Percentiles rank a stretch among this genome's conserved stretches.
These are phyloP conservation scores for Babylonia areolata DNA, from an alignment of 1,140 invertebrate genomes.

Conservation along the genomic window DNA sequence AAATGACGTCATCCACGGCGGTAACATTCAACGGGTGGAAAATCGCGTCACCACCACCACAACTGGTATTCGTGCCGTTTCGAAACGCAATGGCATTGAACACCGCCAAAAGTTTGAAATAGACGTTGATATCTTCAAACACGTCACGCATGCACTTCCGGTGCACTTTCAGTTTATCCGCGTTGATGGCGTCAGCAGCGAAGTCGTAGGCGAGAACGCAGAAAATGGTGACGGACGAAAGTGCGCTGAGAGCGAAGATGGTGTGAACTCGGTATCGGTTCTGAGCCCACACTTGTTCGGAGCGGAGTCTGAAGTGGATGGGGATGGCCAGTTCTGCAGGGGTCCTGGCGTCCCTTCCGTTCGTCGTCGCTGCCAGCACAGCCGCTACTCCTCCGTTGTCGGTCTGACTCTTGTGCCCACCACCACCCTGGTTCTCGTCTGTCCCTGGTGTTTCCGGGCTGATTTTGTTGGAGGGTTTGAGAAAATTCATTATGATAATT, in stretches of 20 bases:
- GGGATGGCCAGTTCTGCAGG: not conserved
- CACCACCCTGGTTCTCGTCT: not conserved
- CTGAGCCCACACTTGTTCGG: not conserved
- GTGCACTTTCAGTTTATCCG: not conserved
- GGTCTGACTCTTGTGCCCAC: not conserved
- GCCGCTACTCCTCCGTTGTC: not conserved
- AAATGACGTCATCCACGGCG: not conserved
- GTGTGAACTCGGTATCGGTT: not conserved
- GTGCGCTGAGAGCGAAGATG: not conserved
- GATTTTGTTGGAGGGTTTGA: conserved; percentile 17
- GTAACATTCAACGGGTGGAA: not conserved
- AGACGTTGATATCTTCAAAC: not conserved
- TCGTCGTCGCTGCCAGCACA: too few species aligned
- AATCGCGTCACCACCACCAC: not conserved
- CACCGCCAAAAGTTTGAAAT: not conserved
- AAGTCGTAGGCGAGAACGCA: conserved; percentile 8
- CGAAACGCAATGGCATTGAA: not conserved
- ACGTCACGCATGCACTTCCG: not conserved
- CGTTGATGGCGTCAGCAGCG: not conserved
- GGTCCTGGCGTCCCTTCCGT: not conserved
- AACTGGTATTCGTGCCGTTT: not conserved
- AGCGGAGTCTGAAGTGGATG: not conserved
- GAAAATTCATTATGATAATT: not conserved
- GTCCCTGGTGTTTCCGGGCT: not conserved
- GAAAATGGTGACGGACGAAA: conserved; percentile 15